Evolutionary conservation across 64 coral and sea anemone species (phyloP).

Genomic region (Hydrozoanthus tunicans): DNA sequence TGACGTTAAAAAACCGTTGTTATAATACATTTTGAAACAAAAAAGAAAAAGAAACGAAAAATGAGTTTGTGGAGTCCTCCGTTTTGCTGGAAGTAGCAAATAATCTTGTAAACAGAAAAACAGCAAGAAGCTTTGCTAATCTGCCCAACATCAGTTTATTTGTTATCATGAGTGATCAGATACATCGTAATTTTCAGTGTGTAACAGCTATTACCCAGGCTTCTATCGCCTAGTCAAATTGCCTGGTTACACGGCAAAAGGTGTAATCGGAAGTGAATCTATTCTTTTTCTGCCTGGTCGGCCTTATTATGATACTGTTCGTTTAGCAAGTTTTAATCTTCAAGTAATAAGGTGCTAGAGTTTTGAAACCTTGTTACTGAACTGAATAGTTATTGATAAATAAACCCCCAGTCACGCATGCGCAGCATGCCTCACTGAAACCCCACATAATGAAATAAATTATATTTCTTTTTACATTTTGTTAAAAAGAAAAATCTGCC

Average conservation of each 20-base stretch:
- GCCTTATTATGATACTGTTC: not conserved
- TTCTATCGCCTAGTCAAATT: not conserved
- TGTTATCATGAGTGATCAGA: not conserved
- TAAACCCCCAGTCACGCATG: not conserved
- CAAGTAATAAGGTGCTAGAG: not conserved
- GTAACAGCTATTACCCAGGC: not conserved
- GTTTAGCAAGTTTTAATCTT: slow-evolving; percentile 26
- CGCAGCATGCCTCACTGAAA: not conserved
- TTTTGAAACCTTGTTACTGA: slow-evolving; percentile 29
- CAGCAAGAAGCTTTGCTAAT: not conserved
- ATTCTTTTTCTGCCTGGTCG: not conserved
- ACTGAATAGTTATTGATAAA: not conserved
- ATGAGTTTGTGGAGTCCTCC: not conserved
- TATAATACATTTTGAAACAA: too few species aligned
- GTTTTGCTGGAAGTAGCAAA: not conserved
- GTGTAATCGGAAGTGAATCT: not conserved
- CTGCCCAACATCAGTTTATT: not conserved
- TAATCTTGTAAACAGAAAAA: not conserved
- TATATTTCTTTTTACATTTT: not conserved
- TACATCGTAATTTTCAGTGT: not conserved
- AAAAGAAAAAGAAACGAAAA: not conserved
- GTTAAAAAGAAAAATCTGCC: slow-evolving; percentile 9
- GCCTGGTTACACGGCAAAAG: not conserved
- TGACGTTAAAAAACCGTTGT: too few species aligned
- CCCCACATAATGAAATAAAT: slow-evolving; percentile 7